Conservation (phyloP, 1,140 invertebrate genomes). For the Trialeurodes vaporariorum region DNA sequence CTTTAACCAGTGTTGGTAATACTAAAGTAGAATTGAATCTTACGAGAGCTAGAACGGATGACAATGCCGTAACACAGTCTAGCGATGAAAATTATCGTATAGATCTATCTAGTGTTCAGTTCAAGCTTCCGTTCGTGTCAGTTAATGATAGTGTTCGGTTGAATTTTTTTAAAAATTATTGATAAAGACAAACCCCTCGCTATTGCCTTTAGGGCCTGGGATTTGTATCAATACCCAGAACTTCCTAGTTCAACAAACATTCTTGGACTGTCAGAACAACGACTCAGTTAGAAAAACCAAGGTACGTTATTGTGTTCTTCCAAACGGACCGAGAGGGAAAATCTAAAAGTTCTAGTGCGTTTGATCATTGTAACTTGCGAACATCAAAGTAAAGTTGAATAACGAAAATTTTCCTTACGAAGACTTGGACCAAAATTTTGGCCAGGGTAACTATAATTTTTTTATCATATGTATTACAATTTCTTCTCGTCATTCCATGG, state of each 20-base stretch:
- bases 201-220: slow-evolving; percentile 31
- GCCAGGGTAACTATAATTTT: slow-evolving; percentile 1
- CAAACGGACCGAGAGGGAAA: slow-evolving; percentile 24
- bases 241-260: slow-evolving; percentile 23
- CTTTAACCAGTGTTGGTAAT: slow-evolving; percentile 35
- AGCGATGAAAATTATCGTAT: not conserved
- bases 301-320: slow-evolving; percentile 24
- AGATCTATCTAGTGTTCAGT: slow-evolving; percentile 23
- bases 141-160: slow-evolving; percentile 20
- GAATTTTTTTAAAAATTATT: slow-evolving; percentile 16
- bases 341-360: slow-evolving; percentile 7
- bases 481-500: slow-evolving; percentile 27
- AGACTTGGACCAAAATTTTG: slow-evolving; percentile 25
- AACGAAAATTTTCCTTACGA: slow-evolving; percentile 28
- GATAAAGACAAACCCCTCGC: slow-evolving; percentile 22
- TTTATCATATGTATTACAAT: slow-evolving; percentile 28
- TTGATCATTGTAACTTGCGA: slow-evolving; percentile 25
- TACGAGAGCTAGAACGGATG: slow-evolving; percentile 28
- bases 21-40: slow-evolving; percentile 37
- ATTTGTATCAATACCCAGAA: slow-evolving; percentile 8
- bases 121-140: slow-evolving; percentile 25
- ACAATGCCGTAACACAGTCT: slow-evolving; percentile 14
- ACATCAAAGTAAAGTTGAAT: slow-evolving; percentile 30
- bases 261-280: slow-evolving; percentile 28
- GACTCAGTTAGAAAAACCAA: slow-evolving; percentile 26